Evolutionary conservation across 2,888 invertebrate species (phyloP).

Genomic region (Tinea pellionella): DNA sequence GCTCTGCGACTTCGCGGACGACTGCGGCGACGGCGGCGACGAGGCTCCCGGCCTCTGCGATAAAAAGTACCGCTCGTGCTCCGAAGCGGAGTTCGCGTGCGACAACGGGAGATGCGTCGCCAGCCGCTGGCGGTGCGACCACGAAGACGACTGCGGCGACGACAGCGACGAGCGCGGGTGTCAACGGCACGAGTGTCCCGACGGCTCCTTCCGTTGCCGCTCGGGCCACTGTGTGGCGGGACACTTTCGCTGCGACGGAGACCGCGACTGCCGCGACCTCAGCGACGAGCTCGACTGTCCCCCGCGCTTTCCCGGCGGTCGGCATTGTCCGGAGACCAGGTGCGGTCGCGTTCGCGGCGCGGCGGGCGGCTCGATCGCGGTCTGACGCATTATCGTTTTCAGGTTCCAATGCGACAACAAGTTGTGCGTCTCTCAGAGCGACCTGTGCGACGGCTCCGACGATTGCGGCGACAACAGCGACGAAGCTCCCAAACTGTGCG

Average conservation of each 20-base stretch:
- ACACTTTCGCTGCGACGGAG: conserved; percentile 90
- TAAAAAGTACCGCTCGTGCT: conserved; percentile 87
- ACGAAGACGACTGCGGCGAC: conserved; percentile 97
- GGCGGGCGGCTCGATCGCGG: no score
- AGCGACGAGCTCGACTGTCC: conserved; percentile 92
- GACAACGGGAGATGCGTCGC: conserved; percentile 92
- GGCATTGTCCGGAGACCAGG: conserved; percentile 87
- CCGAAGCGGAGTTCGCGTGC: conserved; percentile 92
- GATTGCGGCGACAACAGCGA: conserved; percentile 94
- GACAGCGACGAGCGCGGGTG: conserved; percentile 90
- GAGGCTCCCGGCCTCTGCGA: conserved; percentile 85
- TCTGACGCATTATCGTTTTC: conserved; percentile 12
- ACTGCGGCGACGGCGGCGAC: conserved; percentile 95
- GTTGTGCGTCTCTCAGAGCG: conserved; percentile 88
- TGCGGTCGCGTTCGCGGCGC: conserved; percentile 22
- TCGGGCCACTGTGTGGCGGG: conserved; percentile 94
- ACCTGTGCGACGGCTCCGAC: conserved; percentile 92
- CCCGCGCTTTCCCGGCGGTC: conserved; percentile 86
- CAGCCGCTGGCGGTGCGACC: conserved; percentile 93
- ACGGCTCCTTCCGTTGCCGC: conserved; percentile 90
- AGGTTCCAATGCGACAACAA: conserved; percentile 94
- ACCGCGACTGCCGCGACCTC: conserved; percentile 88
- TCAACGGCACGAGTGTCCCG: conserved; percentile 86
- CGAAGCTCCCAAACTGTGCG: conserved; percentile 83
- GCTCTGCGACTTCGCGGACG: conserved; percentile 97